Evolutionary conservation across 2,113 vertebrate species (phyloP).

Genomic region (Channa argus): DNA sequence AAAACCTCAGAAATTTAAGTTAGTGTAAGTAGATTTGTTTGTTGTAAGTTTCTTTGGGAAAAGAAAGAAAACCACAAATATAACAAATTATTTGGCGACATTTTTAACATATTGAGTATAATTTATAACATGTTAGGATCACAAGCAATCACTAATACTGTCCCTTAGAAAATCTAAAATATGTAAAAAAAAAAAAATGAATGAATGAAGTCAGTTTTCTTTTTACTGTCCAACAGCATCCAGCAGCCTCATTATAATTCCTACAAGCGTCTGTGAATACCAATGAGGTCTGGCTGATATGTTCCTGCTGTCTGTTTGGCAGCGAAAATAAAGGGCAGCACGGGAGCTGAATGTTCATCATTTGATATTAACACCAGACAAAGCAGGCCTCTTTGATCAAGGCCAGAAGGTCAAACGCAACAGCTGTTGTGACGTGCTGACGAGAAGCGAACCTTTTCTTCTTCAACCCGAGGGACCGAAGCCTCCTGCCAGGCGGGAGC

Average conservation of each 20-base stretch:
- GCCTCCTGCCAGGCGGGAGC: conserved; percentile 33
- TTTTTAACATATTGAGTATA: too few relatives aligned
- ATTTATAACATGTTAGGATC: too few relatives aligned
- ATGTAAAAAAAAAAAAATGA: too few relatives aligned
- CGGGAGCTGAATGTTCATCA: conserved; percentile 70
- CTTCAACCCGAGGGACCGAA: conserved; percentile 19
- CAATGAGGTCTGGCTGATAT: conserved; percentile 61
- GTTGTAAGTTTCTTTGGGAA: too few relatives aligned
- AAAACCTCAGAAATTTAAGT: too few relatives aligned
- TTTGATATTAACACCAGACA: conserved; percentile 75
- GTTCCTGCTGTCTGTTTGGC: conserved; percentile 63
- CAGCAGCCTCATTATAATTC: conserved; percentile 54
- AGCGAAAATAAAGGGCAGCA: conserved; percentile 65
- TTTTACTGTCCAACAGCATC: conserved; percentile 50
- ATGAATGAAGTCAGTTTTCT: neutral
- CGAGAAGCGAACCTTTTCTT: conserved; percentile 50
- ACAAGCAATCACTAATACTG: too few relatives aligned
- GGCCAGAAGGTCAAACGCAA: conserved; percentile 76
- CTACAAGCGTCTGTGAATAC: conserved; percentile 67
- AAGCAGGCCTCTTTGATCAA: conserved; percentile 76
- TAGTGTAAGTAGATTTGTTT: too few relatives aligned
- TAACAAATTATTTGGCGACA: too few relatives aligned
- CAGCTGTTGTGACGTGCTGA: conserved; percentile 63
- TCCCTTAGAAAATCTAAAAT: too few relatives aligned
- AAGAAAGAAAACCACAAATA: too few relatives aligned